Evolutionary conservation across 2,797 vertebrate species (phyloP).

Genomic region (Macropus fuliginosus): DNA sequence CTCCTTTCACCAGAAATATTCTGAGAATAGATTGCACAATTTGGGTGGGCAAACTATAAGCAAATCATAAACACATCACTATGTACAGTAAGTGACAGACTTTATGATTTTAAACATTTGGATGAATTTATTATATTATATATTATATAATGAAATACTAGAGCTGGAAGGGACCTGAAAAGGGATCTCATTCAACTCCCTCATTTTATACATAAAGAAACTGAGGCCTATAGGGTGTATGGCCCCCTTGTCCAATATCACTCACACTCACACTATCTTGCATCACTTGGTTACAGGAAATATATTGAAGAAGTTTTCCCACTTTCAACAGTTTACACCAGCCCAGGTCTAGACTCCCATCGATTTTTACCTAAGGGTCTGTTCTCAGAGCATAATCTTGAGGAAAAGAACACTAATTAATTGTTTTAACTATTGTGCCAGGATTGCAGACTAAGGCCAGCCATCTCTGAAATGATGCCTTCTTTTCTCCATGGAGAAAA

Average conservation of each 20-base stretch:
- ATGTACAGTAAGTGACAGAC: not conserved
- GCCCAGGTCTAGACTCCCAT: not conserved
- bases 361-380: not conserved
- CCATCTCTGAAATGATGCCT: not conserved
- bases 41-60: slow-evolving; percentile 25
- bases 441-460: not conserved
- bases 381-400: not conserved
- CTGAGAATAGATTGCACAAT: slow-evolving; percentile 28
- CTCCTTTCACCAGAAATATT: slow-evolving; percentile 33
- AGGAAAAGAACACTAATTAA: not conserved
- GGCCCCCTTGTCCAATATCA: not conserved
- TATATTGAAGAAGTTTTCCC: not conserved
- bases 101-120: slow-evolving; percentile 45
- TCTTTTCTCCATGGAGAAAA: not conserved
- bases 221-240: not conserved
- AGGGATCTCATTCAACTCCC: not conserved
- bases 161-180: not conserved
- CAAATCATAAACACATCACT: not conserved
- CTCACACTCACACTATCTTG: not conserved
- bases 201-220: not conserved
- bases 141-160: not conserved
- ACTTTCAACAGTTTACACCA: not conserved
- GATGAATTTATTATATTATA: not conserved
- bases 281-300: not conserved
- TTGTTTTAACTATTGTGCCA: not conserved